Evolutionary conservation across 2,888 invertebrate species (phyloP).

Genomic region (Plagiodera versicolora): DNA sequence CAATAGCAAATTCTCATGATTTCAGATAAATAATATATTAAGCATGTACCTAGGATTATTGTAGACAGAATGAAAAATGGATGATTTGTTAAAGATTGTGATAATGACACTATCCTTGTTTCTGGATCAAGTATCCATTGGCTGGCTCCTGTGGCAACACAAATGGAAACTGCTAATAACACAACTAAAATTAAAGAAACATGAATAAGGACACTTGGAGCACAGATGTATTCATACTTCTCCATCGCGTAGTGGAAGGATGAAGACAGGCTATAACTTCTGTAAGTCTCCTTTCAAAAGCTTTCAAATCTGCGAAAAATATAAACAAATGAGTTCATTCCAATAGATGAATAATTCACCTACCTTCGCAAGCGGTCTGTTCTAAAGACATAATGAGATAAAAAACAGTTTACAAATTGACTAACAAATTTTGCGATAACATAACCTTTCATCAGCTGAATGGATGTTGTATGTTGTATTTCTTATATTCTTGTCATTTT

Average conservation of each 20-base stretch:
- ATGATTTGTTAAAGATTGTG: conserved; percentile 91
- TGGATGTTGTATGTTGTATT: too few species aligned
- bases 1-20: not conserved
- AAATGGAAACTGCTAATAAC: conserved; percentile 81
- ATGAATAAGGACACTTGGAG: not conserved
- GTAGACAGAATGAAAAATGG: conserved; percentile 92
- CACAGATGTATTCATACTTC: conserved; percentile 69
- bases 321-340: not conserved
- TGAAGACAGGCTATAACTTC: conserved; percentile 96
- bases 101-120: conserved; percentile 87
- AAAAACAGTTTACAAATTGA: too few species aligned
- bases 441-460: too few species aligned
- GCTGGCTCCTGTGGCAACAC: conserved; percentile 93
- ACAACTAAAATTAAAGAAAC: conserved; percentile 65
- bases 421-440: too few species aligned
- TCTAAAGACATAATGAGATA: conserved; percentile 70
- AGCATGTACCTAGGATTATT: conserved; percentile 69
- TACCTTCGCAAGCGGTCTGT: conserved; percentile 91
- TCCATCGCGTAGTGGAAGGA: conserved; percentile 93
- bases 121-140: conserved; percentile 95
- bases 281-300: conserved; percentile 94
- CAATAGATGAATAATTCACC: conserved; percentile 4
- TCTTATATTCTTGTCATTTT: too few species aligned
- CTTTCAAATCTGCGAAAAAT: conserved; percentile 83
- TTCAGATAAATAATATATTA: not conserved